Conservation (phyloP, 1,140 invertebrate genomes). For the Micrasema minimum region DNA sequence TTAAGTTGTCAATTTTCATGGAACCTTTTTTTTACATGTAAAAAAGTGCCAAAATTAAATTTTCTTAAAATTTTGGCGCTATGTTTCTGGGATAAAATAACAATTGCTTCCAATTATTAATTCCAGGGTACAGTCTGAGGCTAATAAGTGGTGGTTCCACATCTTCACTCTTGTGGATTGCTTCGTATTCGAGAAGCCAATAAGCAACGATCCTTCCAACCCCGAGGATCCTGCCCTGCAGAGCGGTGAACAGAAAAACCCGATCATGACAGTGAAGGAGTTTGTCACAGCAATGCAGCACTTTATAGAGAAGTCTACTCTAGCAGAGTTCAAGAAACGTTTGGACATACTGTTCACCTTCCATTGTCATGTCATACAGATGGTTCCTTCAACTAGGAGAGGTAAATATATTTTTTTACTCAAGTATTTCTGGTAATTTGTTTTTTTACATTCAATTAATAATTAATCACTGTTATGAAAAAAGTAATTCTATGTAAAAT, state of each 20-base stretch:
- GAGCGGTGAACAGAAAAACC: constrained; percentile 1
- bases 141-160: constrained; percentile 91
- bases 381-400: constrained; percentile 61
- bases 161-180: constrained; percentile 77
- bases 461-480: too few relatives aligned
- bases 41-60: too few relatives aligned
- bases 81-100: too few relatives aligned
- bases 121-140: constrained; percentile 70
- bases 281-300: constrained; percentile 74
- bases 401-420: constrained; percentile 54
- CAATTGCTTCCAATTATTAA: too few relatives aligned
- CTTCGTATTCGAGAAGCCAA: constrained; percentile 54
- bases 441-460: too few relatives aligned
- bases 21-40: too few relatives aligned
- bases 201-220: constrained; percentile 36
- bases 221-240: background rate
- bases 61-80: too few relatives aligned
- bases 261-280: constrained; percentile 53
- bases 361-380: constrained; percentile 76
- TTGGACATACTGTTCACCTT: constrained; percentile 83
- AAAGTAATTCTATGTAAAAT: too few relatives aligned
- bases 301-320: constrained; percentile 85
- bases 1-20: too few relatives aligned
- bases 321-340: constrained; percentile 86
- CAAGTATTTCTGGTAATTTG: too few relatives aligned